Conservation (phyloP, 2,113 vertebrate species). For the Cephalopterus ornatus region DNA sequence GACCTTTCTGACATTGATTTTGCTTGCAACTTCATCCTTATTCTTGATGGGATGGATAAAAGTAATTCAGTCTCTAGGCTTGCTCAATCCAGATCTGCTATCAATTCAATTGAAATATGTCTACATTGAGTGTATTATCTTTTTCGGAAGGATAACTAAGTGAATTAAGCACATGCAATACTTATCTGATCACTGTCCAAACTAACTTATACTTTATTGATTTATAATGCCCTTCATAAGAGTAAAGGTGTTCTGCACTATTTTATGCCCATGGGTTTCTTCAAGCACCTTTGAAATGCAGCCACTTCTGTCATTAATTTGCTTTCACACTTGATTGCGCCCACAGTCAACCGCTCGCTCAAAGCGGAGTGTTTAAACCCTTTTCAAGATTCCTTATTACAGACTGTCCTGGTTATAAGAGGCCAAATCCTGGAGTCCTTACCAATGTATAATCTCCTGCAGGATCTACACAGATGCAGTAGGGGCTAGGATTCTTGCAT, state of each 20-base stretch:
- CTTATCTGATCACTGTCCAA: slow-evolving; percentile 70
- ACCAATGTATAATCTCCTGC: not conserved
- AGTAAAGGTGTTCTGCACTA: slow-evolving; percentile 44
- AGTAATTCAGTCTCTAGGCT: slow-evolving; percentile 67
- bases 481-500: not conserved
- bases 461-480: not conserved
- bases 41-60: slow-evolving; percentile 63
- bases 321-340: not conserved
- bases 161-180: slow-evolving; percentile 68
- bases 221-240: slow-evolving; percentile 56
- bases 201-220: slow-evolving; percentile 63
- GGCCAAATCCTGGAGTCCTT: not conserved
- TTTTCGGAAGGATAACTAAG: slow-evolving; percentile 63
- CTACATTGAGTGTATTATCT: slow-evolving; percentile 71
- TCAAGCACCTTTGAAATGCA: not conserved
- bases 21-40: slow-evolving; percentile 63
- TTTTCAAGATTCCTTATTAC: not conserved
- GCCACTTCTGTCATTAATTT: not conserved
- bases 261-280: not conserved
- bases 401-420: not conserved
- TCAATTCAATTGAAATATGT: slow-evolving; percentile 73
- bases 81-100: slow-evolving; percentile 70
- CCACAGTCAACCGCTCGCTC: not conserved
- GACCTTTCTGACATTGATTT: slow-evolving; percentile 70
- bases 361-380: not conserved